Base-by-base conservation (phyloP, 1,140 invertebrate genomes). In the Leptestheria dahalacensis region DNA sequence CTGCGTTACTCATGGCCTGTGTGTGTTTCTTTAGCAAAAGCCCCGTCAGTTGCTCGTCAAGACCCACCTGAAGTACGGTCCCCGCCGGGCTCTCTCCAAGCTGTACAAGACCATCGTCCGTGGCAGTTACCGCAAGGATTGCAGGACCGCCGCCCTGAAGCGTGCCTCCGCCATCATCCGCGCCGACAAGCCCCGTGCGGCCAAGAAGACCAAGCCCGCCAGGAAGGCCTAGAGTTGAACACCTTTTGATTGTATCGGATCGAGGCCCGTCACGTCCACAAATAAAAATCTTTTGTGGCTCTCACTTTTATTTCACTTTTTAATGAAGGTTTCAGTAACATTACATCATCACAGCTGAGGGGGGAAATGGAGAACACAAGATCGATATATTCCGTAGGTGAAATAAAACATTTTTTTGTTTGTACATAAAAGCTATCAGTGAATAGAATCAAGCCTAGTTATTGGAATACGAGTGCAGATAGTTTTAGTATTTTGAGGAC, bases 151-250 rank as follows among this genome's bases (percentile, higher is more conserved):
- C 69, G 88, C 89, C 47, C 72, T 95, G n/a, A 81, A 89, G 61
- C 81, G 86, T 71, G 89, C 89, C 18, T 92, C 88, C 71, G 91
- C 91, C 61, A 84, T 96, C 63, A 74, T 95, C 49, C 80, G 85
- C 61, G 93, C 91, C 25, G 91, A 96, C 74, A 85, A 88, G 71
- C 82, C 85, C 59, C 75, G 83, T 59, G 81, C 83, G 64, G 77
- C 79, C 49, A 91, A 88, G 74, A 89, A 89, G 73, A 79, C 79
- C 26, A 73, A 76, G 50, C 62, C 61, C 18, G 75, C 80, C 49
- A 89, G 87, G 76, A 83, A 83, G 68, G 62, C 80, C 33, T 41
- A 41, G 15, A n/a, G n/a, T n/a, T n/a, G n/a, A n/a, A n/a, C n/a
- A n/a, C 6, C 15, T 41, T 41, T 41, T 41, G 33, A 41, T 41